Conservation (phyloP, 2,888 invertebrate genomes). For the Eupeodes luniger region DNA sequence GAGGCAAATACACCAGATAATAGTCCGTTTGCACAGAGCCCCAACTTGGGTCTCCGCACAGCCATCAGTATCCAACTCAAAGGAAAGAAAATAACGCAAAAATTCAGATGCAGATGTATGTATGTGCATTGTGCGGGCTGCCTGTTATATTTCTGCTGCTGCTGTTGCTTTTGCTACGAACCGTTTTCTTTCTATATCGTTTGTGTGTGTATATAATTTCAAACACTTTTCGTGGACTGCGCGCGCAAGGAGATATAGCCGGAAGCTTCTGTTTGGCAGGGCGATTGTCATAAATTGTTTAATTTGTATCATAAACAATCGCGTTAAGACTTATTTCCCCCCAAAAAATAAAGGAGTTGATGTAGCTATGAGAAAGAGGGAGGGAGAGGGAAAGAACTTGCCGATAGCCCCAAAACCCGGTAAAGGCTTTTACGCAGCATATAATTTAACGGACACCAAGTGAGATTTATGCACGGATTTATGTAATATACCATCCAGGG, state of each 20-base stretch:
- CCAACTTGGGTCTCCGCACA: neutral
- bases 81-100: neutral
- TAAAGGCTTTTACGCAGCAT: slow-evolving; percentile 82
- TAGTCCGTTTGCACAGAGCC: slow-evolving; percentile 30
- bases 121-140: neutral
- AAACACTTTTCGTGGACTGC: slow-evolving; percentile 62
- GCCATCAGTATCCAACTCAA: neutral
- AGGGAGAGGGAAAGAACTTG: slow-evolving; percentile 24
- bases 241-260: slow-evolving; percentile 72
- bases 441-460: slow-evolving; percentile 84
- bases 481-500: slow-evolving; percentile 50
- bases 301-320: slow-evolving; percentile 85
- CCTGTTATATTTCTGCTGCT: slow-evolving; percentile 5
- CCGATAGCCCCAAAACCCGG: slow-evolving; percentile 67
- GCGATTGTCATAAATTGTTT: slow-evolving; percentile 84
- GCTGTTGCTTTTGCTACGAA: slow-evolving; percentile 5
- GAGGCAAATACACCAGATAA: slow-evolving; percentile 68
- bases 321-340: slow-evolving; percentile 82
- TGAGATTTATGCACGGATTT: slow-evolving; percentile 83
- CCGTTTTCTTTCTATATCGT: neutral
- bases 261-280: slow-evolving; percentile 77
- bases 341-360: neutral
- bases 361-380: slow-evolving; percentile 29
- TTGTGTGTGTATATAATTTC: slow-evolving; percentile 63
- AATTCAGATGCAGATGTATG: slow-evolving; percentile 67